phyloP scores from a whole-genome alignment of 2,113 vertebrate species.

The Tonatia bakeri region DNA sequence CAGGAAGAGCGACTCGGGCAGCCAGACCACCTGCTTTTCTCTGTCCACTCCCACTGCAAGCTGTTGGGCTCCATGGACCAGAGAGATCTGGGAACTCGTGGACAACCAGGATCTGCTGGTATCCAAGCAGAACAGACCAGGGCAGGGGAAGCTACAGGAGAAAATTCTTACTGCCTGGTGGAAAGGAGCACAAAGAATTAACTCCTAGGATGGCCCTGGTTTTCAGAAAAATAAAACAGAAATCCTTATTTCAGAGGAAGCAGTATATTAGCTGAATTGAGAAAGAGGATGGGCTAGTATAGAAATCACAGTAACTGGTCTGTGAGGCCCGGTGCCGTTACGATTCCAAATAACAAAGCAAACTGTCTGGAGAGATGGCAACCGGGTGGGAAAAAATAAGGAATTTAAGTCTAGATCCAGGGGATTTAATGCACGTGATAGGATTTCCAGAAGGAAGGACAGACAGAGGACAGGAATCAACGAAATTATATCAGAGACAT shows the following conservation, averaged over 20 bases:
- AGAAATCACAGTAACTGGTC: background rate
- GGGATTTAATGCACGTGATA: background rate
- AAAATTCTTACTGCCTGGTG: background rate
- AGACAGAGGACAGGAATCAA: background rate
- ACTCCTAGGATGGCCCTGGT: background rate
- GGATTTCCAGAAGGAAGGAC: background rate
- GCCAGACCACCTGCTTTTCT: background rate
- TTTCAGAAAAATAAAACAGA: no score
- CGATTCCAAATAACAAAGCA: background rate
- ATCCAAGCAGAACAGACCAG: background rate
- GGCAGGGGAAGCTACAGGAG: background rate
- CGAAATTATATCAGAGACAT: background rate
- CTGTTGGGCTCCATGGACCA: background rate
- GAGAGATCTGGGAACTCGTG: background rate
- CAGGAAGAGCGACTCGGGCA: background rate
- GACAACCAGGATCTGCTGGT: background rate
- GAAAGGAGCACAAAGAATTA: background rate
- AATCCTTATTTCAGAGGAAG: no score
- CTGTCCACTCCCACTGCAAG: background rate
- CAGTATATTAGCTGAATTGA: background rate
- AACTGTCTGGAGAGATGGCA: accelerated
- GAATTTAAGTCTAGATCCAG: background rate
- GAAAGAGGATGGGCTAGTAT: background rate
- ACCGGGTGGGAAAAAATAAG: background rate
- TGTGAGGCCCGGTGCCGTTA: background rate